Conservation (phyloP, 2,888 invertebrate genomes). For the Lymantria monacha region DNA sequence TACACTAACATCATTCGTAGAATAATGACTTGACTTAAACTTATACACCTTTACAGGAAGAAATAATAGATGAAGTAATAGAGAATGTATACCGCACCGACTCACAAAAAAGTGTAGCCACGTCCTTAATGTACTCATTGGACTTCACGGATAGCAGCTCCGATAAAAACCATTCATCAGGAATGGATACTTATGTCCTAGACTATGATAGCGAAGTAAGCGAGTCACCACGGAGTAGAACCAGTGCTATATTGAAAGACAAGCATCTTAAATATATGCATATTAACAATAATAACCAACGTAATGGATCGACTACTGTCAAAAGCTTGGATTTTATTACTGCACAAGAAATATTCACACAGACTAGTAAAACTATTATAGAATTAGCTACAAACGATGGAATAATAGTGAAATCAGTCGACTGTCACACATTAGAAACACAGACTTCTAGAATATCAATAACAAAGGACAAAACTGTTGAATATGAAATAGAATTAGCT, state of each 20-base stretch:
- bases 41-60: constrained; percentile 44
- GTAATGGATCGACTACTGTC: constrained; percentile 30
- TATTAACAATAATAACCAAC: constrained; percentile 29
- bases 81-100: constrained; percentile 62
- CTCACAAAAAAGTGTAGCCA: constrained; percentile 71
- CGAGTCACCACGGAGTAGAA: constrained; percentile 43
- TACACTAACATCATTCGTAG: too few species aligned
- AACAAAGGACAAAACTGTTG: constrained; percentile 54
- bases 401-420: constrained; percentile 14
- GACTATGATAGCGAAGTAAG: constrained; percentile 63
- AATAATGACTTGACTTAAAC: too few species aligned
- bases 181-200: constrained; percentile 67
- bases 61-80: constrained; percentile 65
- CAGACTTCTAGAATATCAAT: constrained; percentile 69
- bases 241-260: constrained; percentile 38
- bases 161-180: constrained; percentile 65
- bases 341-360: constrained; percentile 72
- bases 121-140: constrained; percentile 59
- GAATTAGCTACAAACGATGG: constrained; percentile 67
- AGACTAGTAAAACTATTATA: constrained; percentile 83
- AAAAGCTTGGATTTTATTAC: constrained; percentile 39
- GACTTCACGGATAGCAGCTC: constrained; percentile 70
- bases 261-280: constrained; percentile 11
- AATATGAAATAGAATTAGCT: constrained; percentile 51
- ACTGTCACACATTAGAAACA: constrained; percentile 55